Base-by-base conservation (phyloP, 2,113 vertebrate genomes). In the Fulmarus glacialis region DNA sequence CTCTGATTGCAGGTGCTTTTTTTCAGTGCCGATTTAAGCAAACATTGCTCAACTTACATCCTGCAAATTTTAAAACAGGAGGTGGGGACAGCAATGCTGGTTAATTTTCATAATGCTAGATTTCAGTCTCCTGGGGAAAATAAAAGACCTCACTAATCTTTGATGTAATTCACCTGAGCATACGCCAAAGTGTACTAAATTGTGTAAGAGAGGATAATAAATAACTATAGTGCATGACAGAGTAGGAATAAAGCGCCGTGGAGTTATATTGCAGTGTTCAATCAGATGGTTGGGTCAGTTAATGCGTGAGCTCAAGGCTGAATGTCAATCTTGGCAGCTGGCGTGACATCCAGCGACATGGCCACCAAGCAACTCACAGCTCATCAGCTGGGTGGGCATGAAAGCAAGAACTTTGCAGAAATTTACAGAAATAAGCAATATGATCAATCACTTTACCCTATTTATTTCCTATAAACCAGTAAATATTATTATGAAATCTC, bases 151-250 rank as follows among this genome's bases (percentile, higher is more conserved):
- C 81, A 64, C 72, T 90, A 81, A 96, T 97, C 77, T 95, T 22
- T 32, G 63, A 66, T 73, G n/a, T 91, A 95, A 97, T 89, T 97
- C 90, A 95, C 72, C 67, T 47, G 60, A 97, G 78, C 67, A 82
- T 87, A 93, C 90, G 90, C 67, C 91, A 83, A 94, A 97, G 95
- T 47, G 60, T 91, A 63, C 81, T 93, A 91, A 95, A 96, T 88
- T 75, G 77, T 85, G 59, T 83, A 80, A 80, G 43, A 48, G 43
- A 91, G 66, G 85, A 91, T 97, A 98, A 97, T 97, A 97, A 97
- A 96, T 95, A 96, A 97, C 73, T 90, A 71, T 72, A 89, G 84
- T 68, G 66, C 30, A 17, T 74, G 87, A 82, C 87, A 82, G 90
- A 93, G 85, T 11, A 75, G 94, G 80, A 91, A 93, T 64, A 95